A percentile compares a stretch with the other conserved stretches of the same genome.
These are phyloP conservation scores for Odontamblyopus rebecca DNA, from an alignment of 2,797 vertebrate species.

Conservation along the genomic window DNA sequence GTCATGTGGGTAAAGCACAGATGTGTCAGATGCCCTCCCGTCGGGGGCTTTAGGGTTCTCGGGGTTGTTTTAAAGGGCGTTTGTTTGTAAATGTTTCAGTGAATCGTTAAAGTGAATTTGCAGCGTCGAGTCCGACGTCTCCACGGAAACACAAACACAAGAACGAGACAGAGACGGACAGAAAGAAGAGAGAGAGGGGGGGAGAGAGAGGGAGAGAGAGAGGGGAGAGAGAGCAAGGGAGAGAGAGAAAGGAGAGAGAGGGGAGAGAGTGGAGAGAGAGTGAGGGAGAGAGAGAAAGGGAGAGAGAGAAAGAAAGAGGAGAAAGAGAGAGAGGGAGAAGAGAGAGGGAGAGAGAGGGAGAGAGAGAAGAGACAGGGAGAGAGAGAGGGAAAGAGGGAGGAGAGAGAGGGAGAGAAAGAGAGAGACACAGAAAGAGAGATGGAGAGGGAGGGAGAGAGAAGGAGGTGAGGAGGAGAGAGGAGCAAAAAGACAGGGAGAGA, in stretches of 20 bases:
- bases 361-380: too few relatives aligned
- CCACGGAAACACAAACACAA: constrained; percentile 58
- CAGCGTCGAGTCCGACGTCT: constrained; percentile 27
- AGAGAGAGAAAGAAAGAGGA: neutral
- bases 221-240: too few relatives aligned
- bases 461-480: too few relatives aligned
- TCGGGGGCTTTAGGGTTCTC: too few relatives aligned
- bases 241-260: neutral
- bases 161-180: neutral
- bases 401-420: too few relatives aligned
- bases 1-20: too few relatives aligned
- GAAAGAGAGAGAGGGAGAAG: neutral
- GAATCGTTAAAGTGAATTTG: constrained; percentile 13
- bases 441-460: too few relatives aligned
- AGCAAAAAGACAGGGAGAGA: constrained; percentile 9
- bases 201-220: too few relatives aligned
- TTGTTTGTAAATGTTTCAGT: neutral
- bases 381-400: too few relatives aligned
- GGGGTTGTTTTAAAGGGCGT: too few relatives aligned
- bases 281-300: constrained; percentile 7
- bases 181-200: too few relatives aligned
- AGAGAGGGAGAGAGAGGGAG: constrained; percentile 13
- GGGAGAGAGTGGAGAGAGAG: neutral
- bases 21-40: neutral
- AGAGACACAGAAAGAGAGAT: too few relatives aligned